Evolutionary conservation across 2,113 vertebrate species (phyloP).

Genomic region (Noturus placidus): DNA sequence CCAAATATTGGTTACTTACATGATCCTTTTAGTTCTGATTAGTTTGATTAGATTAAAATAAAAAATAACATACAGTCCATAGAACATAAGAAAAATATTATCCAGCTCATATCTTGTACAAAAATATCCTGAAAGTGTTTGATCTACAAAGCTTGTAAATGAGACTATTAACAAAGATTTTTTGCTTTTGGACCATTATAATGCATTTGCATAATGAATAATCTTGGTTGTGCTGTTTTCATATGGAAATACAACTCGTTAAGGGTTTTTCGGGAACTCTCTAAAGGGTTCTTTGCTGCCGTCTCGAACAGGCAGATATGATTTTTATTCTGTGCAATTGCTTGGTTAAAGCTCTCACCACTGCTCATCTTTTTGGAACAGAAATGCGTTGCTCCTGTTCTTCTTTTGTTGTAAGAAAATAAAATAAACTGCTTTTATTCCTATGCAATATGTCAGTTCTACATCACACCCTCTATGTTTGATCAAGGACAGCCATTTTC

Average conservation of each 20-base stretch:
- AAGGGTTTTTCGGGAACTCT: background rate
- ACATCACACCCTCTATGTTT: background rate
- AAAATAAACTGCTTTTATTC: background rate
- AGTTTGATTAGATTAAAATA: too few relatives aligned
- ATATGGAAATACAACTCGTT: conserved; percentile 13
- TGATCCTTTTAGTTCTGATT: background rate
- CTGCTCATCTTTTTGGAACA: background rate
- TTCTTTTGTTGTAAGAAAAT: background rate
- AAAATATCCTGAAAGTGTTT: background rate
- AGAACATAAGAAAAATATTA: background rate
- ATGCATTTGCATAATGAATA: conserved; percentile 27
- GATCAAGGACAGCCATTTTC: conserved; percentile 22
- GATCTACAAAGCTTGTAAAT: background rate
- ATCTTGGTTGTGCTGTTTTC: conserved; percentile 20
- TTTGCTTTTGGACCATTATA: background rate
- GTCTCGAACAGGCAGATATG: background rate
- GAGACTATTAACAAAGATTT: conserved; percentile 16
- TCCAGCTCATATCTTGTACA: background rate
- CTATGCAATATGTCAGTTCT: conserved; percentile 22
- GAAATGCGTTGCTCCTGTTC: background rate
- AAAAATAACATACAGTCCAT: background rate
- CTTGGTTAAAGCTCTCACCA: background rate
- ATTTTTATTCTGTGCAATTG: background rate
- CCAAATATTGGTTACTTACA: background rate
- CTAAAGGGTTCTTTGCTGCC: background rate